phyloP scores from a whole-genome alignment of 2,888 invertebrate genomes.

The Aphrophora alni region DNA sequence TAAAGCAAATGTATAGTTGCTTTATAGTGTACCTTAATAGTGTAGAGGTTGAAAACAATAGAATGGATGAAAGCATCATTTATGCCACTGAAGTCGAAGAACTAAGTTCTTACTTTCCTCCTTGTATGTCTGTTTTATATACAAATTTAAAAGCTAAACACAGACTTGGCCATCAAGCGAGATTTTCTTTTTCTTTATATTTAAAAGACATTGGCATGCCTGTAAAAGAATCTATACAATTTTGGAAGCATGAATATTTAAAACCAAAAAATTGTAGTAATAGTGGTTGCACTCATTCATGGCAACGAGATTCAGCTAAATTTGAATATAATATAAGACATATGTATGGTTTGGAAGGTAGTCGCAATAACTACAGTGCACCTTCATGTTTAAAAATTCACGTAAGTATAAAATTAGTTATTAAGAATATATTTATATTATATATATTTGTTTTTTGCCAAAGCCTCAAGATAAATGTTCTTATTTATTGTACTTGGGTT shows the following conservation, averaged over 20 bases:
- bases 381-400: conserved; percentile 67
- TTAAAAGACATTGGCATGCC: conserved; percentile 75
- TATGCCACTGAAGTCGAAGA: conserved; percentile 51
- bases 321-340: conserved; percentile 73
- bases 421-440: no score
- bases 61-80: not conserved
- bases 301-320: conserved; percentile 68
- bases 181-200: conserved; percentile 72
- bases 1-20: not conserved
- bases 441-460: no score
- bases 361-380: conserved; percentile 66
- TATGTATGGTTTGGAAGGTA: conserved; percentile 74
- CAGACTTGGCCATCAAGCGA: conserved; percentile 68
- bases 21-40: no score
- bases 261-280: conserved; percentile 57
- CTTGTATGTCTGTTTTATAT: conserved; percentile 71
- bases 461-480: no score
- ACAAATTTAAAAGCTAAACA: conserved; percentile 62
- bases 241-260: conserved; percentile 71
- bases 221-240: conserved; percentile 66
- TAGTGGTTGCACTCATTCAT: conserved; percentile 66
- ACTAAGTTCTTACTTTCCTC: conserved; percentile 61
- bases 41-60: not conserved
- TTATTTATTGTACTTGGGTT: no score
- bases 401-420: conserved; percentile 57